Conservation (phyloP, 2,113 vertebrate genomes). For the Crocuta crocuta region DNA sequence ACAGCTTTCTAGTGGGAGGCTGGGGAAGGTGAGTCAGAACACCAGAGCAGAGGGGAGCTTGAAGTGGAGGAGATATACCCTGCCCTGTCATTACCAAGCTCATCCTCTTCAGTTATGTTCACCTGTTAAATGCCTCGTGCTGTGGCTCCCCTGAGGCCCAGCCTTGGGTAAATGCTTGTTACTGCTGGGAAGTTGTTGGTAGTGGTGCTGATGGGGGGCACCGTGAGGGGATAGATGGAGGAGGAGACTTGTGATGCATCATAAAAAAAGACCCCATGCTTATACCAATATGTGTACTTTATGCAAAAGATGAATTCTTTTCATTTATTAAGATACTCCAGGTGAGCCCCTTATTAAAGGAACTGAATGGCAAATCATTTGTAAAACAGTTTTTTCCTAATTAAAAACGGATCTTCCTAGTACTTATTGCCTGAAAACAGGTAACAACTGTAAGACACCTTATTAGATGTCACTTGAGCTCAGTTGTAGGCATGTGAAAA, state of each 20-base stretch:
- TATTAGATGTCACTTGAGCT: background rate
- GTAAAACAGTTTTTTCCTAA: background rate
- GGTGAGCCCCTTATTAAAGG: background rate
- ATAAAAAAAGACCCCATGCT: background rate
- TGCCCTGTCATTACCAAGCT: background rate
- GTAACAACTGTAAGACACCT: no score
- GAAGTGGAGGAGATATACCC: background rate
- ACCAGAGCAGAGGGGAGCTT: background rate
- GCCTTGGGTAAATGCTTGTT: background rate
- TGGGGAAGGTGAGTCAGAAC: slow-evolving; percentile 26
- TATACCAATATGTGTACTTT: background rate
- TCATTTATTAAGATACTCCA: background rate
- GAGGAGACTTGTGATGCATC: background rate
- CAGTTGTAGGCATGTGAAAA: background rate
- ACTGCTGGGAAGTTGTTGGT: background rate
- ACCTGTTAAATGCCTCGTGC: background rate
- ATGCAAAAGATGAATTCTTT: background rate
- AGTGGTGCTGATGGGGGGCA: background rate
- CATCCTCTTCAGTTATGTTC: background rate
- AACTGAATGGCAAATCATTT: background rate
- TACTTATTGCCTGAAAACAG: background rate
- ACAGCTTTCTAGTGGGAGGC: slow-evolving; percentile 16
- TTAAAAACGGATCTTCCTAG: background rate
- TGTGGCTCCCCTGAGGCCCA: background rate
- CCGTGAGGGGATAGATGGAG: background rate